phyloP scores from a whole-genome alignment of 2,888 invertebrate species.

The Synanthedon tipuliformis region DNA sequence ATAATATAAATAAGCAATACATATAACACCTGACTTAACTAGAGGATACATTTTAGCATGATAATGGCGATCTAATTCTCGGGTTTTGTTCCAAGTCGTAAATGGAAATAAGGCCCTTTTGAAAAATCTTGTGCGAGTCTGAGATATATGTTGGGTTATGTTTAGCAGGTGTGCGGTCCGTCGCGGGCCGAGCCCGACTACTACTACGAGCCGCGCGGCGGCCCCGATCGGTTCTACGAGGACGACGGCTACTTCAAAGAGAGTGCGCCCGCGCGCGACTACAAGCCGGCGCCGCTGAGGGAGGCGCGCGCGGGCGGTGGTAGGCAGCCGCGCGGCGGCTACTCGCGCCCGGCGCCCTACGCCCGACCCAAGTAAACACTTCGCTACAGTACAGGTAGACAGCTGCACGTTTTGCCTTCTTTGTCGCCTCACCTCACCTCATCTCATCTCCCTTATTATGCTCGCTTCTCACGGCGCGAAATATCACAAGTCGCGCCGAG shows the following conservation, averaged over 20 bases:
- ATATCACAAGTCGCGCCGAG: no score
- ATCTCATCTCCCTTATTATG: no score
- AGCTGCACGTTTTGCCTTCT: not conserved
- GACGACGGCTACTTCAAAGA: conserved; percentile 43
- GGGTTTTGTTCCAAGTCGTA: no score
- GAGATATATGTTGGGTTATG: no score
- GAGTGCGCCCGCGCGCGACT: conserved; percentile 15
- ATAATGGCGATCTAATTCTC: no score
- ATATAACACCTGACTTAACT: no score
- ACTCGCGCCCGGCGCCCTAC: conserved; percentile 34
- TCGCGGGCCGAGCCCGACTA: conserved; percentile 78
- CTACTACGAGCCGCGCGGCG: conserved; percentile 61
- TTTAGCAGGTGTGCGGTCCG: conserved; percentile 33
- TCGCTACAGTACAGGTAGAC: no score
- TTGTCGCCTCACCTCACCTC: not conserved
- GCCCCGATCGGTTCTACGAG: conserved; percentile 50
- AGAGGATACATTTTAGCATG: no score
- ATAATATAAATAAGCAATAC: no score
- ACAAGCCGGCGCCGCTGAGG: conserved; percentile 20
- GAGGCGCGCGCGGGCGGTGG: not conserved
- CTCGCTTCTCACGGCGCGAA: no score
- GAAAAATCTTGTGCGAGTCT: no score
- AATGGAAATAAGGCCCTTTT: no score
- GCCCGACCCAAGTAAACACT: conserved; percentile 44
- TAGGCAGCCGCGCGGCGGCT: conserved; percentile 39